Conservation (phyloP, 2,113 vertebrate genomes). For the Limnothrissa miodon region DNA sequence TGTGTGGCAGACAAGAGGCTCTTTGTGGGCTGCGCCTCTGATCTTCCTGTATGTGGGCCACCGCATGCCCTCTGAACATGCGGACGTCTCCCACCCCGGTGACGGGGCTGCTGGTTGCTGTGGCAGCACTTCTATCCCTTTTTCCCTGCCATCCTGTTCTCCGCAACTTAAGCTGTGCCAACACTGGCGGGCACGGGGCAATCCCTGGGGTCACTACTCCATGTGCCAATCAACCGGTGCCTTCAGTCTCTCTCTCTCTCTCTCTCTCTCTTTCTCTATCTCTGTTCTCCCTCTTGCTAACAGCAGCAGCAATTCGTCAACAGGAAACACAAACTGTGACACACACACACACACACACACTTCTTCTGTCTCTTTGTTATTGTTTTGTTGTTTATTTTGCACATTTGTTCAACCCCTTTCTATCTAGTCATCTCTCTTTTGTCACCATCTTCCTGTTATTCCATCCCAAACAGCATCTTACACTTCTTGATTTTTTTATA, state of each 20-base stretch:
- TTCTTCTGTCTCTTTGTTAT: neutral
- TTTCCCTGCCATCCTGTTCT: slow-evolving; percentile 21
- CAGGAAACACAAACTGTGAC: too few species aligned
- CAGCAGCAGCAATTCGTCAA: too few species aligned
- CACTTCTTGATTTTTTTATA: neutral
- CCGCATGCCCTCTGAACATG: neutral
- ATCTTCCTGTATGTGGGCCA: slow-evolving; percentile 28
- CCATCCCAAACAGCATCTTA: neutral
- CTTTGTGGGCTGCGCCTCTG: neutral
- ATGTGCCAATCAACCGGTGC: slow-evolving; percentile 34
- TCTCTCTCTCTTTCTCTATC: neutral
- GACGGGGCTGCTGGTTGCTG: slow-evolving; percentile 3
- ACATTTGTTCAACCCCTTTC: neutral
- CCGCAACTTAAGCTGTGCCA: slow-evolving; percentile 34
- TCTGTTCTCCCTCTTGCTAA: neutral
- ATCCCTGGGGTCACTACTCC: slow-evolving; percentile 39
- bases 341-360: neutral
- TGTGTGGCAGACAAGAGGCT: neutral
- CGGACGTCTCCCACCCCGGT: slow-evolving; percentile 11
- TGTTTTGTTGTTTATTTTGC: neutral
- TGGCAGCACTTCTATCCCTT: slow-evolving; percentile 7
- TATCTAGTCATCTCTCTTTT: neutral
- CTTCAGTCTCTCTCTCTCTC: too few species aligned
- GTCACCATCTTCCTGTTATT: neutral
- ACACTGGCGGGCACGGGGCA: slow-evolving; percentile 29